phyloP scores from a whole-genome alignment of 2,797 vertebrate genomes.

The Sebastes reedi region DNA sequence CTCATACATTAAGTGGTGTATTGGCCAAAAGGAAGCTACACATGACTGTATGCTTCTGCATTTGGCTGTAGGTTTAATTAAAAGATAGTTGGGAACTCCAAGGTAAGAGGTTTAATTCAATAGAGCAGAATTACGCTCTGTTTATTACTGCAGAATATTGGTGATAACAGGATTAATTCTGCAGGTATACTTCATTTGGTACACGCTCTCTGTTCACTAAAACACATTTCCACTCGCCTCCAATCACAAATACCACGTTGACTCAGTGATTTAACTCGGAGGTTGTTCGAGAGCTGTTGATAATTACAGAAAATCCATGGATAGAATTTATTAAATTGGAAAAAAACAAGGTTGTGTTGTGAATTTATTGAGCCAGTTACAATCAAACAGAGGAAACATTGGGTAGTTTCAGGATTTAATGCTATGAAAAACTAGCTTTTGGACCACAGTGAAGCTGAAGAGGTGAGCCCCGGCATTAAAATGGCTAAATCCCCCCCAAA shows the following conservation, averaged over 20 bases:
- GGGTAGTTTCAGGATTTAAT: slow-evolving; percentile 7
- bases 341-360: slow-evolving; percentile 11
- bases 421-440: background rate
- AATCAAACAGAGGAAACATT: background rate
- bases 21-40: background rate
- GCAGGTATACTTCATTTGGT: background rate
- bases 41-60: background rate
- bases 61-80: background rate
- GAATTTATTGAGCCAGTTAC: slow-evolving; percentile 14
- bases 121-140: background rate
- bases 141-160: background rate
- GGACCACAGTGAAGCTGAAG: background rate
- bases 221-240: background rate
- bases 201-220: background rate
- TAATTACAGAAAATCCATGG: slow-evolving; percentile 30
- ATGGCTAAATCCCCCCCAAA: background rate
- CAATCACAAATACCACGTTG: slow-evolving; percentile 12
- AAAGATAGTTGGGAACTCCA: background rate
- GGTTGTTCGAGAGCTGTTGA: slow-evolving; percentile 11
- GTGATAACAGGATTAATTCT: slow-evolving; percentile 13
- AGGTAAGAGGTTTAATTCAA: background rate
- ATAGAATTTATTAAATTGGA: slow-evolving; percentile 10
- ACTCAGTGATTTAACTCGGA: slow-evolving; percentile 9
- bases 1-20: background rate
- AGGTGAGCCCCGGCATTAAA: background rate